Evolutionary conservation across 2,888 invertebrate genomes (phyloP).

Genomic region (Agonum fuliginosum): DNA sequence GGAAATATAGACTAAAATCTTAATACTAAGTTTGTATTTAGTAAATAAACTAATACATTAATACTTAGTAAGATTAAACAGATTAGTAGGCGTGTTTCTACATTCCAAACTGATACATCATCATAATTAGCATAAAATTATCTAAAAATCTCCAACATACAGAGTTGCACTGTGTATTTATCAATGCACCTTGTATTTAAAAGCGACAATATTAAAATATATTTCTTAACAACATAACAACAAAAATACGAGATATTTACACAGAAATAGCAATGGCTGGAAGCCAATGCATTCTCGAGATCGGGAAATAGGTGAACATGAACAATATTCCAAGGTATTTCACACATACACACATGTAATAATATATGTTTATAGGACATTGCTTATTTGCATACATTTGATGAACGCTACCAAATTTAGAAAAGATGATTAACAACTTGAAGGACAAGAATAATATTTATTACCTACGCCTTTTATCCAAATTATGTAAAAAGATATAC

Average conservation of each 20-base stretch:
- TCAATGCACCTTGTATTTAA: too few species aligned
- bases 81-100: too few species aligned
- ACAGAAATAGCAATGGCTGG: slow-evolving; percentile 33
- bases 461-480: slow-evolving; percentile 19
- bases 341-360: neutral
- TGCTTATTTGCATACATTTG: slow-evolving; percentile 17
- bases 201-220: too few species aligned
- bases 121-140: too few species aligned
- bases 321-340: slow-evolving; percentile 28
- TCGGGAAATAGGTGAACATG: slow-evolving; percentile 44
- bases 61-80: too few species aligned
- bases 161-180: too few species aligned
- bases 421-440: slow-evolving; percentile 6
- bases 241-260: neutral
- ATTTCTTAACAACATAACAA: too few species aligned
- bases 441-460: slow-evolving; percentile 17
- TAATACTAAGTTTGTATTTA: too few species aligned
- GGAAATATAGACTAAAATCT: too few species aligned
- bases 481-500: neutral
- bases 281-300: slow-evolving; percentile 14
- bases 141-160: too few species aligned
- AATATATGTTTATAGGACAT: slow-evolving; percentile 18
- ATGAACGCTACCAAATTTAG: slow-evolving; percentile 27
- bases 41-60: too few species aligned
- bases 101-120: too few species aligned